Base-by-base conservation (phyloP, 1,140 invertebrate genomes). In the Lepidurus apus region DNA sequence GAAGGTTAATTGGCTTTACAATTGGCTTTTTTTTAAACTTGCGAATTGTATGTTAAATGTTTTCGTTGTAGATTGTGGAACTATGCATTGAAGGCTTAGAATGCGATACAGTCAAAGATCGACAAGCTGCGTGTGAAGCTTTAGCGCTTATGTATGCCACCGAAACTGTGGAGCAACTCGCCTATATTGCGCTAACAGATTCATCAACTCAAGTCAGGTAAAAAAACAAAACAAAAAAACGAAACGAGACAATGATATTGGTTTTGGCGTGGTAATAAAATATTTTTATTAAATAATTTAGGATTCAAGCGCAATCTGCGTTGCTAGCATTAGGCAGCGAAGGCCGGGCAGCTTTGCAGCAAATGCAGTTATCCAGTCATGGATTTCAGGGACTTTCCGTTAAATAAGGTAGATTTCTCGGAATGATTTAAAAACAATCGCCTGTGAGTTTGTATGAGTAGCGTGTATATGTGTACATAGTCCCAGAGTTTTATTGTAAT, bases 361-460 rank as follows among this genome's bases (percentile, higher is more conserved):
- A 86, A 78, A 82, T 84, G 43, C 85, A 86, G 80, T 82, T 86
- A n/a, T 83, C 84, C 10, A 83, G 83, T 34, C 85, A 87, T 80
- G 86, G 86, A 8, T 87, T 86, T 80, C 86, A 87, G 80, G 86
- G 86, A 44, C 74, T 87, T 13, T 83, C 84, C 73, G 83, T 86
- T 42, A 83, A 83, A 74, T 80, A 81, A 75, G 43, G 5, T 24
- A 34, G 34, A 34, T 42, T 75, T 17, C 74, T 17, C 17, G 53
- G 53, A 65, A 1, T n/a, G 53, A 65, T 7, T n/a, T 6, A n/a
- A 7, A 21, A 9, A n/a, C 21, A n/a, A 65, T 65, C 0, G 9
- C 21, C 17, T 65, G 53, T 21, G 13, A 65, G 53, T 65, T 13
- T 65, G 53, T 65, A 65, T 65, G 53, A 1, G 34, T 34, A 34